Evolutionary conservation across 2,888 invertebrate genomes (phyloP), one percentile per base, ranked within the genome.

Genomic region (Hemicrepidius hirtus): DNA sequence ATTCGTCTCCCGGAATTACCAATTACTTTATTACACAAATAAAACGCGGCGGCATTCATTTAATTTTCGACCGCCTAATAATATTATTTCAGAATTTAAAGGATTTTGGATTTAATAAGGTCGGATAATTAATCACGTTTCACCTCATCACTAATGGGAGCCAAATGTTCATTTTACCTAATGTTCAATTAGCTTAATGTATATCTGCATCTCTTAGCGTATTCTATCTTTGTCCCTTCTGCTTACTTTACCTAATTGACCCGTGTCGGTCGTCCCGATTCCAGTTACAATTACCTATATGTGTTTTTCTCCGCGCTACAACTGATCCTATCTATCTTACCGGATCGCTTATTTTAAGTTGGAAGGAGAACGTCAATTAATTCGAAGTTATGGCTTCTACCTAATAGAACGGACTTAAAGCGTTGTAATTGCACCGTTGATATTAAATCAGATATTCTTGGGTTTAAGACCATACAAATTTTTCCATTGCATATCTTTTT

Each of bases 121-220:
- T 77, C 79, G 75, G 81, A 83, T 85, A 85, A 86, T 85, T 85
- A 85, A 85, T 85, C 85, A 85, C 84, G 83, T 83, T 81, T 81
- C 79, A 82, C 81, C 82, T 84, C 84, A 85, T 84, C 84, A 81
- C 84, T 85, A 86, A 86, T 86, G 86, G 85, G 84, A 84, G 84
- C 85, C 85, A 85, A 86, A 85, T 85, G 85, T 85, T 86, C 86
- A 86, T 85, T 86, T 86, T 85, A 86, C 85, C 86, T 87, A 87
- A 87, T 87, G 87, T 87, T 86, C 87, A 87, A 87, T 87, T 87
- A 87, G 84, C 83, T 85, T 87, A 87, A 87, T 87, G 87, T 86
- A 86, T 85, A 86, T 87, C 87, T 85, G 84, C 86, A 85, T 85
- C 85, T 85, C 84, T 81, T 80, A 80, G 78, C 77, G 76, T 78